These are phyloP conservation scores for Oenanthe oenanthe DNA, from an alignment of 2,113 vertebrate genomes.

Conservation along the genomic window DNA sequence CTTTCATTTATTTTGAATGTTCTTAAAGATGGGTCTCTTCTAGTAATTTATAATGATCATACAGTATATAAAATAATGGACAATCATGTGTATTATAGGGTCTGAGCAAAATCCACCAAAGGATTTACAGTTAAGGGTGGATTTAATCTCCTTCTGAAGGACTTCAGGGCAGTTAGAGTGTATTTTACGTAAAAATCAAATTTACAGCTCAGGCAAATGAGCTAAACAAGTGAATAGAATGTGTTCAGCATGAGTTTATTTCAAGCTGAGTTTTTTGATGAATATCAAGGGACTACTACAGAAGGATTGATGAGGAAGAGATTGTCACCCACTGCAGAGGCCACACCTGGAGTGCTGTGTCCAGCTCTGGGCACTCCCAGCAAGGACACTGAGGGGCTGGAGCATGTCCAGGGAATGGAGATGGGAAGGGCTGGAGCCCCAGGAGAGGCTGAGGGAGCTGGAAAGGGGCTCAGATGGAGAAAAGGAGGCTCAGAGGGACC, in stretches of 20 bases:
- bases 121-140: neutral
- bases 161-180: neutral
- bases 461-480: neutral
- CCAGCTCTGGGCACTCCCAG: neutral
- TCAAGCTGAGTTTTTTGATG: neutral
- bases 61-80: neutral
- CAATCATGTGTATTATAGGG: neutral
- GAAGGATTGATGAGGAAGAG: neutral
- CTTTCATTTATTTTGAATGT: slow-evolving; percentile 34
- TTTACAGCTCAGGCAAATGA: neutral
- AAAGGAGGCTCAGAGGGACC: neutral
- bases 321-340: neutral
- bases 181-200: neutral
- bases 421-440: neutral
- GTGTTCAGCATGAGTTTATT: neutral
- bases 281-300: neutral
- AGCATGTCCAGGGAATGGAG: fast-evolving
- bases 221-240: neutral
- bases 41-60: slow-evolving; percentile 13
- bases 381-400: neutral
- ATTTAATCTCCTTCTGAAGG: neutral
- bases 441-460: neutral
- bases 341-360: neutral
- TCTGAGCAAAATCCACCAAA: neutral
- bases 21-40: slow-evolving; percentile 25